Percentiles rank a stretch among this genome's conserved stretches.
Evolutionary conservation across 2,888 invertebrate genomes (phyloP).

Genomic region (Gnatocerus cornutus): DNA sequence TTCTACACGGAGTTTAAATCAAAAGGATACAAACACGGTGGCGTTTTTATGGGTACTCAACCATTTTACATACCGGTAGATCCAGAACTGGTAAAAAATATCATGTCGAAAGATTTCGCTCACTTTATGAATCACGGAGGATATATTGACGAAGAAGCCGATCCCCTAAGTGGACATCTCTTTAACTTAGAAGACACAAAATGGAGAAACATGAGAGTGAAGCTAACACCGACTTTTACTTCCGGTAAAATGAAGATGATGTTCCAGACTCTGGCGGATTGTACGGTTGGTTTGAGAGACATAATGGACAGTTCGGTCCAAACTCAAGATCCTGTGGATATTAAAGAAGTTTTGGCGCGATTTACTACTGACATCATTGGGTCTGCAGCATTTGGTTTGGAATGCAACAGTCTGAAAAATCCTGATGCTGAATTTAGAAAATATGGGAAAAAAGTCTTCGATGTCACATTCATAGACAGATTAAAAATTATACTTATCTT

Average conservation of each 20-base stretch:
- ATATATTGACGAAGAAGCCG: conserved; percentile 71
- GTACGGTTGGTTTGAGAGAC: conserved; percentile 72
- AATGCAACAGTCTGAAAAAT: conserved; percentile 74
- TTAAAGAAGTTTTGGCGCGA: conserved; percentile 72
- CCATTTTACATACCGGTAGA: conserved; percentile 53
- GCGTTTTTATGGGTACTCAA: conserved; percentile 66
- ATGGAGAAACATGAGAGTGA: conserved; percentile 34
- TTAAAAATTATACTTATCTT: conserved; percentile 8
- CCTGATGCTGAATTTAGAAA: conserved; percentile 71
- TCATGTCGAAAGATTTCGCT: conserved; percentile 75
- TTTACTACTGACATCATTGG: conserved; percentile 77
- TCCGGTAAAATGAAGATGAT: conserved; percentile 78
- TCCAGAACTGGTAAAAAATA: conserved; percentile 61
- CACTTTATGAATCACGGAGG: conserved; percentile 77
- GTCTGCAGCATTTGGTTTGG: conserved; percentile 75
- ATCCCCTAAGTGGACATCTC: conserved; percentile 32
- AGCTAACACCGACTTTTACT: conserved; percentile 74
- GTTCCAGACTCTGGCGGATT: conserved; percentile 54
- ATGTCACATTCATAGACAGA: conserved; percentile 51
- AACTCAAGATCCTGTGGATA: conserved; percentile 57
- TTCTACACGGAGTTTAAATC: conserved; percentile 53
- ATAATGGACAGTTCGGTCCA: conserved; percentile 69
- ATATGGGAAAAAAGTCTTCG: conserved; percentile 57
- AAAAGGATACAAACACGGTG: conserved; percentile 50
- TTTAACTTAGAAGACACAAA: conserved; percentile 23